Evolutionary conservation across 30 jellyfish, hydroid and myxozoan genomes (phyloP).

Genomic region (Turritopsis dohrnii): DNA sequence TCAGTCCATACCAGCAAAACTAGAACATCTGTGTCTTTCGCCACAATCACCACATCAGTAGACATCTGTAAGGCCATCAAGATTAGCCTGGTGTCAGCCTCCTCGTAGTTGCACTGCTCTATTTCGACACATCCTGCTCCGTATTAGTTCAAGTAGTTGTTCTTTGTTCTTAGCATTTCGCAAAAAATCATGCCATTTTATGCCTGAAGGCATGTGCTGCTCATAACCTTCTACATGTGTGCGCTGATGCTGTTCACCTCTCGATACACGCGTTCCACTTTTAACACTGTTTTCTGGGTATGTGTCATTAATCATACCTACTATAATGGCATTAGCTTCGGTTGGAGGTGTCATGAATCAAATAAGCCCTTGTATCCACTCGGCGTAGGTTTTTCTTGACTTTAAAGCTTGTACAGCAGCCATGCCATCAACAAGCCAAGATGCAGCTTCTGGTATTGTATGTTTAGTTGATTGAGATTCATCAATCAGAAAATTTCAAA

Average conservation of each 20-base stretch:
- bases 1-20: background rate
- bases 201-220: slow-evolving; percentile 1
- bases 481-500: background rate
- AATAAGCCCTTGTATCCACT: background rate
- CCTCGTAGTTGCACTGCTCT: background rate
- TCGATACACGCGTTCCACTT: background rate
- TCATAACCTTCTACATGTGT: background rate
- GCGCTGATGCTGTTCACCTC: background rate
- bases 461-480: background rate
- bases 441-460: background rate
- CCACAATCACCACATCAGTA: background rate
- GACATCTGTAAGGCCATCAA: background rate
- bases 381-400: background rate
- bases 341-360: background rate
- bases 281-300: background rate
- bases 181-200: background rate
- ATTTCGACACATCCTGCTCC: too few species aligned
- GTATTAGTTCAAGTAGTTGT: slow-evolving; percentile 7
- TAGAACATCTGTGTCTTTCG: background rate
- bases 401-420: slow-evolving; percentile 1
- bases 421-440: slow-evolving; percentile 9
- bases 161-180: background rate
- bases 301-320: background rate
- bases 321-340: background rate
- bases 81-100: background rate